Percentiles rank a stretch among this genome's conserved stretches.
These are phyloP conservation scores for Ptyas mucosa DNA, from an alignment of 2,113 vertebrate genomes.

Conservation along the genomic window DNA sequence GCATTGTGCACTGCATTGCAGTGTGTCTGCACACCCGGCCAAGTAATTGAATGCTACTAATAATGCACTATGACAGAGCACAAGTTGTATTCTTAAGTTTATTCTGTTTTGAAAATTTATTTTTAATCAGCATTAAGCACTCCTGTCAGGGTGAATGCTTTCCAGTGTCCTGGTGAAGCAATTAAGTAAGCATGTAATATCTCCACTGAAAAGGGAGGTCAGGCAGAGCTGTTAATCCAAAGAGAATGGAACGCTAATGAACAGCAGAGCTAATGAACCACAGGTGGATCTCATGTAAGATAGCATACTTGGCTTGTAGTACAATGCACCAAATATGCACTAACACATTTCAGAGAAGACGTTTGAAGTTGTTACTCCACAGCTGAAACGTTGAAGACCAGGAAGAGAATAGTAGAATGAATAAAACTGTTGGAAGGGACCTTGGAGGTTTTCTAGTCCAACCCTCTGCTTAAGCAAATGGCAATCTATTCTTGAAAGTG, in stretches of 20 bases:
- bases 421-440: neutral
- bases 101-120: neutral
- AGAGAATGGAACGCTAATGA: constrained; percentile 15
- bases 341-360: neutral
- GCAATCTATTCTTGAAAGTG: neutral
- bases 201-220: constrained; percentile 12
- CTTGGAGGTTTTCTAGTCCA: neutral
- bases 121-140: constrained; percentile 10
- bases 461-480: neutral
- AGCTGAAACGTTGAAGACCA: neutral
- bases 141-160: constrained; percentile 2
- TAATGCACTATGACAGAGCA: constrained; percentile 8
- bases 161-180: neutral
- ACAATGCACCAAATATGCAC: neutral
- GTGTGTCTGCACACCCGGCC: neutral
- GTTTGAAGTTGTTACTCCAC: neutral
- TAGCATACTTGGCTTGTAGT: constrained; percentile 14
- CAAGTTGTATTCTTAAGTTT: constrained; percentile 1
- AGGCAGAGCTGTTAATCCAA: constrained; percentile 2
- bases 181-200: constrained; percentile 16
- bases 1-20: neutral
- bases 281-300: constrained; percentile 11
- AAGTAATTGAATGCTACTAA: neutral
- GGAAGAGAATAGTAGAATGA: neutral
- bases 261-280: constrained; percentile 7